Evolutionary conservation across 2,797 vertebrate species (phyloP), one percentile per base, ranked within the genome.

Genomic region (Merluccius polli): DNA sequence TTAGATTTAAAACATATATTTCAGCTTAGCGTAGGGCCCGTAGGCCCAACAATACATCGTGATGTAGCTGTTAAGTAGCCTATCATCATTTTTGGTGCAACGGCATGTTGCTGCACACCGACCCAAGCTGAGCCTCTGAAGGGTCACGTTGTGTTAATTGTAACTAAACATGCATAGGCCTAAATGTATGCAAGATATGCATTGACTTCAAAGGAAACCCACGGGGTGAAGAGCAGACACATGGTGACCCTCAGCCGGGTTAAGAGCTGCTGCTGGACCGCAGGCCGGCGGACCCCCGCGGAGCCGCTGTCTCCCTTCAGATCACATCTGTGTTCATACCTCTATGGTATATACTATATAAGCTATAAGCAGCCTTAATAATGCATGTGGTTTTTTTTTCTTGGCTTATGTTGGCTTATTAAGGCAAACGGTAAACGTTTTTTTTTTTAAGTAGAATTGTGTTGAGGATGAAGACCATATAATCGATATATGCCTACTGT

Each of bases 201-300:
- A 72, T 77, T 31, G 35, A 89, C 85, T 89, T 93, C 85, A 93
- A 92, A 93, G 89, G 72, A 33, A 70, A 67, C 59, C n/a, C 2
- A 11, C 82, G 85, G 85, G 78, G 73, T 75, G 30, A 70, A 82
- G 80, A 74, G 82, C 27, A 5, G 89, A 89, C 90, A 89, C 87
- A 84, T 83, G 85, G 81, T 87, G 90, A 90, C 90, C 91, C 78
- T 3, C 79, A 65, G 68, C 74, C 44, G 72, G 82, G 90, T 93
- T 92, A 93, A 90, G 84, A 88, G 92, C 91, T 87, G 69, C 91
- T 83, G 91, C 85, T 88, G 81, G 88, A 86, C 85, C 83, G 63
- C 78, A 84, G 81, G 81, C 86, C 81, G 74, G 84, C 79, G 72
- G 6, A 72, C 78, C 82, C 90, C 89, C 44, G 81, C 78, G 0